Evolutionary conservation across 37 sponge, comb jelly and placozoan species (phyloP).

Genomic region (Bolinopsis microptera): DNA sequence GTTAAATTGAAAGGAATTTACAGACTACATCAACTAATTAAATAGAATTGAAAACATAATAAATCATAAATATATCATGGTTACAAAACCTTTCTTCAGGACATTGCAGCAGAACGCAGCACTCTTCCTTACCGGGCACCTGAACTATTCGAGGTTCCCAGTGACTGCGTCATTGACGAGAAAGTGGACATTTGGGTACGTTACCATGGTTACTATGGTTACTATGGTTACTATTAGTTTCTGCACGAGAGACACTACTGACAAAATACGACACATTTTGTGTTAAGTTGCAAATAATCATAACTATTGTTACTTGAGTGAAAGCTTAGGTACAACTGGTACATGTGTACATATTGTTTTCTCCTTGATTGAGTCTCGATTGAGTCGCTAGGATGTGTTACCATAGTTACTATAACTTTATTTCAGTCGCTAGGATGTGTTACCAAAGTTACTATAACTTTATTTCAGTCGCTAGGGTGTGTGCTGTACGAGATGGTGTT

Average conservation of each 20-base stretch:
- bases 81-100: neutral
- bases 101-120: constrained; percentile 53
- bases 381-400: neutral
- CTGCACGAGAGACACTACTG: too few species aligned
- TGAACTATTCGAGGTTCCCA: constrained; percentile 89
- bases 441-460: neutral
- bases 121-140: constrained; percentile 75
- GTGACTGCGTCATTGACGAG: constrained; percentile 77
- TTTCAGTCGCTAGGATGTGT: neutral
- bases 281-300: too few species aligned
- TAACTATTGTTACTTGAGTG: too few species aligned
- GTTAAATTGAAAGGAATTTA: too few species aligned
- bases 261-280: too few species aligned
- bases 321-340: too few species aligned
- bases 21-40: too few species aligned
- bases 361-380: too few species aligned
- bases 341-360: neutral
- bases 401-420: neutral
- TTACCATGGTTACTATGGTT: too few species aligned
- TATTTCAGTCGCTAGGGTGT: constrained; percentile 82
- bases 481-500: constrained; percentile 84
- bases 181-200: constrained; percentile 81
- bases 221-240: too few species aligned
- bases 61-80: neutral
- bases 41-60: neutral